Base-by-base conservation (phyloP, 1,140 invertebrate genomes). In the Dendrolimus kikuchii region DNA sequence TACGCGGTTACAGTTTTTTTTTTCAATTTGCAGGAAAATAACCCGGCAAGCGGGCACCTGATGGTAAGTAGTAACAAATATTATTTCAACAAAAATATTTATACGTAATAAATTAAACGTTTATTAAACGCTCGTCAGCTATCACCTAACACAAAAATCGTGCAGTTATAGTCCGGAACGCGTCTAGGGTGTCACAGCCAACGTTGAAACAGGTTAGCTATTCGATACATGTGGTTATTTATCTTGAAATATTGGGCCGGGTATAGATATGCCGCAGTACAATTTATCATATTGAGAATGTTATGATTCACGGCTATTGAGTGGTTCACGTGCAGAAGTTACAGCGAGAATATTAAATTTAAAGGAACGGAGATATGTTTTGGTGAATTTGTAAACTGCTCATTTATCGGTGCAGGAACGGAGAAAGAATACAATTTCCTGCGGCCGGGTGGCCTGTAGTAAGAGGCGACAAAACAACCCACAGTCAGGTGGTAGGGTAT, bases 151-250 rank as follows among this genome's bases (percentile, higher is more conserved):
- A 40, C 5, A 46, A 54, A 61, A 57, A 56, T 51, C 49, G 38
- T 49, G 45, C 40, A 5, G 49, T 40, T 23, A 42, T 46, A 39
- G 49, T 53, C 46, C 36, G 43, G n/a, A 9, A 9, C 52, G 10
- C 51, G 54, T 50, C 46, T n/a, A 49, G 41, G 42, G 51, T 9
- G 40, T 8, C 39, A 52, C 51, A 46, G 23, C 45, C 9, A 52
- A 6, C 10, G 46, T 49, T 48, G 52, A 37, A 57, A 46, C 49
- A 41, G 46, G 49, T 57, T 53, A 54, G 60, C 48, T 57, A 62
- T 62, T 39, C 55, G 60, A 62, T 57, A 62, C 60, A 62, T 46
- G 52, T 51, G 42, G 54, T 53, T 53, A 60, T 57, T 55, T 57
- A 57, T 57, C 60, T 49, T 55, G 60, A 57, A 62, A 62, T 57